These are phyloP conservation scores for Tragelaphus strepsiceros DNA, from an alignment of 2,113 vertebrate genomes.

Conservation along the genomic window DNA sequence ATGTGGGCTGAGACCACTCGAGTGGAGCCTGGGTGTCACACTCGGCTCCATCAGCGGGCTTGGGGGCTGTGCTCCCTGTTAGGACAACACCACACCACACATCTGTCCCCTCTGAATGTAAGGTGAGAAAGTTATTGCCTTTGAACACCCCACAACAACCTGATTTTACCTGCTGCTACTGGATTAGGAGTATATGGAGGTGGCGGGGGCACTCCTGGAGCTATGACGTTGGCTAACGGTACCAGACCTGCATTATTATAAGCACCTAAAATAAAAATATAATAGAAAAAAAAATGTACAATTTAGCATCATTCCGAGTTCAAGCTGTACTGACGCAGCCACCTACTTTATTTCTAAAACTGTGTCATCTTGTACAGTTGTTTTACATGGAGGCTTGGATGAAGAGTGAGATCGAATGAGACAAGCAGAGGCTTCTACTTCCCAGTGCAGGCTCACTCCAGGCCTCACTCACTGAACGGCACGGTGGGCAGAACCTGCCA, in stretches of 20 bases:
- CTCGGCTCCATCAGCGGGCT: too few species aligned
- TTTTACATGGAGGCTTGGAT: not conserved
- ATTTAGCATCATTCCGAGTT: not conserved
- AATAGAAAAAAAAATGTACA: not conserved
- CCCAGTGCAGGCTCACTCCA: too few species aligned
- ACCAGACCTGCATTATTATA: conserved; percentile 96
- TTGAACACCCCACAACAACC: not conserved
- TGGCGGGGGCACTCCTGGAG: conserved; percentile 89
- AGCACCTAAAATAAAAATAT: conserved; percentile 86
- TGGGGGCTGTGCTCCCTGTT: too few species aligned
- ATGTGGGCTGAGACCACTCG: not conserved
- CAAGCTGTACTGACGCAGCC: not conserved
- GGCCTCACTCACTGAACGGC: not conserved
- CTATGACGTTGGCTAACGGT: conserved; percentile 92
- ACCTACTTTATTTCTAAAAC: not conserved
- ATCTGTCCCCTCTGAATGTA: not conserved
- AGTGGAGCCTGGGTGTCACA: not conserved
- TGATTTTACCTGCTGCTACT: conserved; percentile 88
- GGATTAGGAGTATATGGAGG: conserved; percentile 88
- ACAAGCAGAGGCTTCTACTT: not conserved
- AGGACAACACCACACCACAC: not conserved
- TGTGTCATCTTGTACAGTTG: not conserved
- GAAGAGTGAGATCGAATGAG: not conserved
- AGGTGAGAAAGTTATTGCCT: not conserved
- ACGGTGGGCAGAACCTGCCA: not conserved